phyloP scores from a whole-genome alignment of 2,797 vertebrate genomes.

The Loris lydekkerianus region DNA sequence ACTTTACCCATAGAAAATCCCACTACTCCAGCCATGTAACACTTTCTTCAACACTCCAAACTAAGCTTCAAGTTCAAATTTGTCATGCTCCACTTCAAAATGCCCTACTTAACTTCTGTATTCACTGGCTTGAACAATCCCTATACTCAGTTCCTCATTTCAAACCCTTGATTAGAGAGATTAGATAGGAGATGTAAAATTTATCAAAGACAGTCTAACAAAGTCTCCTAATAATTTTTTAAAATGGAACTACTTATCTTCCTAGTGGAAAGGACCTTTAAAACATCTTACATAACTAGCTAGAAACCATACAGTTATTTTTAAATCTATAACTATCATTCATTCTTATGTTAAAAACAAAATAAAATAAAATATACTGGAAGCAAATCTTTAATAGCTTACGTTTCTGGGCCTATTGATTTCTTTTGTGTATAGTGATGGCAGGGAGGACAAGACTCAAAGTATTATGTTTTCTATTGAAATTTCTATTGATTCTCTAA shows the following conservation, averaged over 20 bases:
- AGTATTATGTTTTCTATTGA: conserved; percentile 68
- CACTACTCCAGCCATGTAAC: not conserved
- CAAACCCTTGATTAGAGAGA: conserved; percentile 38
- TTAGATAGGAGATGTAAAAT: not conserved
- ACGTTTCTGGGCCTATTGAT: conserved; percentile 75
- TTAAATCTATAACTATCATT: conserved; percentile 15
- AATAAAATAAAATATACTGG: conserved; percentile 28
- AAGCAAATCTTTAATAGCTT: conserved; percentile 62
- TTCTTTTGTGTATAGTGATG: conserved; percentile 73
- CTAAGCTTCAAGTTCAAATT: not conserved
- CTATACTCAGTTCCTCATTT: not conserved
- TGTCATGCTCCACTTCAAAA: conserved; percentile 23
- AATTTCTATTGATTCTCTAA: conserved; percentile 83
- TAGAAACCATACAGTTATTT: not conserved
- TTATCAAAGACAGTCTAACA: not conserved
- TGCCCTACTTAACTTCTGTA: not conserved
- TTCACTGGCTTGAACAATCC: conserved; percentile 11
- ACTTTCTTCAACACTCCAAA: conserved; percentile 3
- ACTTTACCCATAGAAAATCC: conserved; percentile 16
- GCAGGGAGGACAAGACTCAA: conserved; percentile 66
- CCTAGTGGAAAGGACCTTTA: conserved; percentile 27
- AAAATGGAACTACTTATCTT: not conserved
- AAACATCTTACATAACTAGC: conserved; percentile 4
- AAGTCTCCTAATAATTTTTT: not conserved
- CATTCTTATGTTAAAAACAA: conserved; percentile 52